A percentile compares a stretch with the other conserved stretches of the same genome.
Conservation (phyloP, 1,140 invertebrate species). For the Nixonia krombeini region DNA sequence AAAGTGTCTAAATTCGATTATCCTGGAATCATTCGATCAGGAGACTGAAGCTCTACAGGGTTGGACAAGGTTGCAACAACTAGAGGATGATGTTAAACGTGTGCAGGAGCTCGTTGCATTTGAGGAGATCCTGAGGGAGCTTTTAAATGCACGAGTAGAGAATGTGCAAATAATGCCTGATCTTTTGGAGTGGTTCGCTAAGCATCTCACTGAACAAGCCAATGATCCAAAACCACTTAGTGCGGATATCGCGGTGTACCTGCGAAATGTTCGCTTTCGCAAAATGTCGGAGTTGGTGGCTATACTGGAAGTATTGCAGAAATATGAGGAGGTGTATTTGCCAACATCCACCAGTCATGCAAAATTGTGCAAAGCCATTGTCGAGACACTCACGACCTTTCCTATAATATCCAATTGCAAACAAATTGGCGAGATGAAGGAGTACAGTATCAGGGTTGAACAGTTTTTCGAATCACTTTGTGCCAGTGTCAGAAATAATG, state of each 20-base stretch:
- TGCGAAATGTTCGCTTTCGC: slow-evolving; percentile 12
- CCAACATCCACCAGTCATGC: slow-evolving; percentile 21
- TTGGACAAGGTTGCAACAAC: slow-evolving; percentile 46
- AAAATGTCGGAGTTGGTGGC: slow-evolving; percentile 47
- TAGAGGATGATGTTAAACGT: slow-evolving; percentile 28
- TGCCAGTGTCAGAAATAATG: slow-evolving; percentile 19
- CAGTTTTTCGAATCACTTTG: slow-evolving; percentile 43
- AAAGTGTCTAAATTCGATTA: neutral
- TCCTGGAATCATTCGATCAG: neutral
- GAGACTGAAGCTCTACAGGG: neutral
- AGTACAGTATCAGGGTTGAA: slow-evolving; percentile 41
- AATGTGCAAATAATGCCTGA: slow-evolving; percentile 51
- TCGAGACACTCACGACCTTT: slow-evolving; percentile 48
- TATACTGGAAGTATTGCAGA: slow-evolving; percentile 39
- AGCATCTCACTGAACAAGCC: slow-evolving; percentile 33
- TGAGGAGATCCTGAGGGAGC: slow-evolving; percentile 18
- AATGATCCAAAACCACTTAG: slow-evolving; percentile 4
- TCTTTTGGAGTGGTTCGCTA: slow-evolving; percentile 52
- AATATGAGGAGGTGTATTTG: slow-evolving; percentile 38
- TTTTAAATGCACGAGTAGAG: slow-evolving; percentile 13
- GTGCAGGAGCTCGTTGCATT: slow-evolving; percentile 20
- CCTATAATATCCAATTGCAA: slow-evolving; percentile 25
- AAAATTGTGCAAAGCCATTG: slow-evolving; percentile 52
- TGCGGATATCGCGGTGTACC: neutral
- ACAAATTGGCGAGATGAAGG: slow-evolving; percentile 36